These are phyloP conservation scores for Ophioninae sp. DNA, from an alignment of 2,888 invertebrate species.

Conservation along the genomic window DNA sequence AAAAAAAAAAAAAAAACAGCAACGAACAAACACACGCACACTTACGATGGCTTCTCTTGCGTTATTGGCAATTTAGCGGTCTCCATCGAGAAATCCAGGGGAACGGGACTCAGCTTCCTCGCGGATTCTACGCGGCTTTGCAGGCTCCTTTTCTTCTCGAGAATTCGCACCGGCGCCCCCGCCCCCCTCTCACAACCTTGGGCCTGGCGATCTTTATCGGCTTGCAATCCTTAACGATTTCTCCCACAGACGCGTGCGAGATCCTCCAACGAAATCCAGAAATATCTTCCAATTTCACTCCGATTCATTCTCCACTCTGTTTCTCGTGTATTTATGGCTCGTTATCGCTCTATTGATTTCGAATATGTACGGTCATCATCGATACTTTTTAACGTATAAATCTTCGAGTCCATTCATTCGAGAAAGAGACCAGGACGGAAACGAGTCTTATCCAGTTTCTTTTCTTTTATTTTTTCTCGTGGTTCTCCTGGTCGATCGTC, in stretches of 20 bases:
- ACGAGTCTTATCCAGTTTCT: conserved; percentile 56
- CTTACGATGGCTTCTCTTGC: conserved; percentile 24
- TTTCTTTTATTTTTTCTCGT: conserved; percentile 49
- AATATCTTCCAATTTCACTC: conserved; percentile 4
- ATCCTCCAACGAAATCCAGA: conserved; percentile 36
- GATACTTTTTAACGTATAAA: conserved; percentile 59
- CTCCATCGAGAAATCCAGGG: conserved; percentile 18
- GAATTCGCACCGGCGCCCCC: not conserved
- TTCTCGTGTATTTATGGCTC: not conserved
- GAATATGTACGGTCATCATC: conserved; percentile 20
- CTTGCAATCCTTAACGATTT: conserved; percentile 53
- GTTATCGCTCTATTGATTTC: conserved; percentile 14
- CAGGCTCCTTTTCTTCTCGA: conserved; percentile 1
- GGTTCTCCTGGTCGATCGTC: conserved; percentile 32
- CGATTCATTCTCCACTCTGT: not conserved
- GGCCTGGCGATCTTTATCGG: conserved; percentile 55
- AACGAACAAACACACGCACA: no score
- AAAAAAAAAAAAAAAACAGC: conserved; percentile 28
- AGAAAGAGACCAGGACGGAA: conserved; percentile 24
- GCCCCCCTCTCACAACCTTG: no score
- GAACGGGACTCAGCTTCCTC: conserved; percentile 35
- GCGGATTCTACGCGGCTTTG: conserved; percentile 19
- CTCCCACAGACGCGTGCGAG: conserved; percentile 7
- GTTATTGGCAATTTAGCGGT: conserved; percentile 61
- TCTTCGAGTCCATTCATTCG: conserved; percentile 72